Base-by-base conservation (phyloP, 2,797 vertebrate genomes). In the Okamejei kenojei region DNA sequence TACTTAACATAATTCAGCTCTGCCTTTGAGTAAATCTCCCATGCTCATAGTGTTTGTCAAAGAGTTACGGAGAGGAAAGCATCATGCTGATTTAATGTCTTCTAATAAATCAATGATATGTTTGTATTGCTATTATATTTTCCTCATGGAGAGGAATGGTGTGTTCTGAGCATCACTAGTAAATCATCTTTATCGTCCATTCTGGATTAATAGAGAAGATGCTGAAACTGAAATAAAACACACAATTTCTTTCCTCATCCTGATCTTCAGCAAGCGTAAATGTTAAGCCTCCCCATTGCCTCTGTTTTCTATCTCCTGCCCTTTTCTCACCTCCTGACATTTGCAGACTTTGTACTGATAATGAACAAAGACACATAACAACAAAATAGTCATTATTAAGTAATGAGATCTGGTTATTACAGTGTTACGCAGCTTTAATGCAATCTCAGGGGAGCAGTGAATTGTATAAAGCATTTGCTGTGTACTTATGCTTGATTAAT, bases 321-420 rank as follows among this genome's bases (percentile, higher is more conserved):
- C 32, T 35, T 78, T 78, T 78, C 11, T 78, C 32, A 5, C 0
- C n/a, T 88, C 26, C 61, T 65, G 65, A 88, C 15, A 21, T 68
- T 68, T 65, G 29, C 61, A 19, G 61, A 65, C 26, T 32, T 65
- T n/a, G 5, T 65, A 32, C 58, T 65, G 82, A 13, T 19, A 6
- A n/a, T n/a, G 82, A 86, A 86, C 61, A 68, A 86, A 63, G 61
- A 58, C 15, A 84, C 58, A 63, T 29, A 29, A 86, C 5, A 63
- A 29, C 58, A 86, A 86, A 63, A n/a, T n/a, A 88, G 61, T 88
- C 63, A 88, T 65, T 65, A 63, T 65, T 68, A 88, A 88, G 63
- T 32, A 88, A 65, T 32, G 63, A 29, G 63, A n/a, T 17, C 65
- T 88, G 63, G 61, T 35, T 32, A n/a, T 88, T 26, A 19, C 58